Percentiles rank a stretch among this genome's conserved stretches.
Evolutionary conservation across 2,888 invertebrate genomes (phyloP).

Genomic region (Aleiodes testaceus): DNA sequence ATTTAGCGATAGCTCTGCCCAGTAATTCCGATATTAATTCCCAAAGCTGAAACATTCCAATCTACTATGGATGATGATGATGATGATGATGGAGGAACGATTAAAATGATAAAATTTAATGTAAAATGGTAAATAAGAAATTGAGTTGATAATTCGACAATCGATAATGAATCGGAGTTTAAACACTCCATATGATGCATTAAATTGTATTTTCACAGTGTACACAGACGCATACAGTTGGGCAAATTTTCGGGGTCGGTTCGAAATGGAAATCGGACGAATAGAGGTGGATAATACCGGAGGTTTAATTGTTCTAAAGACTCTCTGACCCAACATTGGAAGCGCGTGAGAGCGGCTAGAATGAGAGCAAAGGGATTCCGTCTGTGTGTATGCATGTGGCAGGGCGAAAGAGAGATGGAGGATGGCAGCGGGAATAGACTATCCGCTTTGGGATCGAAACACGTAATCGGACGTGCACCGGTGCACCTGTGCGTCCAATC

Average conservation of each 20-base stretch:
- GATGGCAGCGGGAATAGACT: conserved; percentile 18
- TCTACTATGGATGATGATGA: too few relatives aligned
- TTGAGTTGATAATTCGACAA: too few relatives aligned
- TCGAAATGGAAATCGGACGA: neutral
- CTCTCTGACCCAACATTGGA: conserved; percentile 44
- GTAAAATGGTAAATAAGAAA: too few relatives aligned
- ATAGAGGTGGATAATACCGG: conserved; percentile 24
- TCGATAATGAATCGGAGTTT: too few relatives aligned
- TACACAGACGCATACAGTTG: conserved; percentile 1
- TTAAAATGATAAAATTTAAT: too few relatives aligned
- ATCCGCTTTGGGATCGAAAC: conserved; percentile 41
- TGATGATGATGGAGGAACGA: too few relatives aligned
- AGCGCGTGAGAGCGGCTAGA: conserved; percentile 13
- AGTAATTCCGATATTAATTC: too few relatives aligned
- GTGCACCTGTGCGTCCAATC: conserved; percentile 46
- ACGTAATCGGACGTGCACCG: conserved; percentile 42
- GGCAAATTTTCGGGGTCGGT: neutral
- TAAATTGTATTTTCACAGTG: conserved; percentile 11
- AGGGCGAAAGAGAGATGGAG: neutral
- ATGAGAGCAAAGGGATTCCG: neutral
- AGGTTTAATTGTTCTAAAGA: conserved; percentile 46
- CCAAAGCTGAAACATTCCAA: too few relatives aligned
- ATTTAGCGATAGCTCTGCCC: too few relatives aligned
- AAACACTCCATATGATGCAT: neutral
- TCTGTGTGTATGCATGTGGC: neutral